A percentile compares a stretch with the other conserved stretches of the same genome.
Conservation (phyloP, 2,113 vertebrate genomes). For the Oenanthe melanoleuca region DNA sequence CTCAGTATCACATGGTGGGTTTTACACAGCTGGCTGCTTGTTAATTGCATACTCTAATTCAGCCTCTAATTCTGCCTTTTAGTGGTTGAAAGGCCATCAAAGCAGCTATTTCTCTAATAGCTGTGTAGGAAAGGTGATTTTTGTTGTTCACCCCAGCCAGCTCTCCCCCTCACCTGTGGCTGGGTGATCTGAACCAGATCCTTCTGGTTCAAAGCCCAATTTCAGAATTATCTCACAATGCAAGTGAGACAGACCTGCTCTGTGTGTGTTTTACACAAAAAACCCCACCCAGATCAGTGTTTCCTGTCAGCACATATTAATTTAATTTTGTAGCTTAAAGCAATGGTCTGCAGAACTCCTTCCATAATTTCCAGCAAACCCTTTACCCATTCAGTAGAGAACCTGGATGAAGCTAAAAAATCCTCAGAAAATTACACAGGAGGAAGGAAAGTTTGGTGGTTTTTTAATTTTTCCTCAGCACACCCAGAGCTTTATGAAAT, state of each 20-base stretch:
- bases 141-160: not conserved
- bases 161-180: not conserved
- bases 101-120: slow-evolving; percentile 25
- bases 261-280: not conserved
- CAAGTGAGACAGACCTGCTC: not conserved
- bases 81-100: slow-evolving; percentile 13
- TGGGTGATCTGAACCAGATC: not conserved
- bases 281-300: not conserved
- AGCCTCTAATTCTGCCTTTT: slow-evolving; percentile 24
- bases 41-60: slow-evolving; percentile 51
- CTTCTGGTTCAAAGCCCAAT: not conserved
- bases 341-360: not conserved
- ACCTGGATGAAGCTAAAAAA: not conserved
- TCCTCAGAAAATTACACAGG: not conserved
- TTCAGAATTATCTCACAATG: not conserved
- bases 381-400: not conserved
- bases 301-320: not conserved
- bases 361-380: not conserved
- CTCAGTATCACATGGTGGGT: not conserved
- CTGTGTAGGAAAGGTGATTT: not conserved
- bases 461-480: not conserved
- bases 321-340: not conserved
- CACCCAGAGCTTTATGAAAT: not conserved
- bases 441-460: not conserved
- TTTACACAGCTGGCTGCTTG: slow-evolving; percentile 31